Evolutionary conservation across 2,888 invertebrate genomes (phyloP).

Genomic region (Phlogophora meticulosa): DNA sequence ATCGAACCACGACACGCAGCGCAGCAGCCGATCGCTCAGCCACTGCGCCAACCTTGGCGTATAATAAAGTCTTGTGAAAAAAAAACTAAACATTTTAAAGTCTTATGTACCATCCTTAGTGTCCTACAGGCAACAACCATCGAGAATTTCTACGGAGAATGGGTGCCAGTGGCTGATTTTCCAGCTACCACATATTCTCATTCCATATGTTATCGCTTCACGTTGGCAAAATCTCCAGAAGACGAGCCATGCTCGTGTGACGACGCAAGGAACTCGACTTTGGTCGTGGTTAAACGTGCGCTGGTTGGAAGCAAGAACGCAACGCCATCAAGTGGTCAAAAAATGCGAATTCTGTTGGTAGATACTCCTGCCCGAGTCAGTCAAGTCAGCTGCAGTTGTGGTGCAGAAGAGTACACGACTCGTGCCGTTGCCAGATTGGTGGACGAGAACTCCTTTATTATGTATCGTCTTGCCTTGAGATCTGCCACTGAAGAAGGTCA

Average conservation of each 20-base stretch:
- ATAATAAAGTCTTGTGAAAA: too few relatives aligned
- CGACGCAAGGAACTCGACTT: conserved; percentile 15
- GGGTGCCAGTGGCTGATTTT: conserved; percentile 10
- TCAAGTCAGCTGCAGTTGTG: conserved; percentile 17
- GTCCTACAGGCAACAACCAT: not conserved
- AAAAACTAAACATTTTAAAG: too few relatives aligned
- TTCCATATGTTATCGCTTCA: not conserved
- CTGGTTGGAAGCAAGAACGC: not conserved
- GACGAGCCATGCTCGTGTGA: conserved; percentile 2
- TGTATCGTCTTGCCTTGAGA: not conserved
- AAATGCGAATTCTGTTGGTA: not conserved
- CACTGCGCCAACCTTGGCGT: too few relatives aligned
- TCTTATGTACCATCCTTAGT: not conserved
- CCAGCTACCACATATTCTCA: not conserved
- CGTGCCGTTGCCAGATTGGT: not conserved
- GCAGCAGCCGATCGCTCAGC: too few relatives aligned
- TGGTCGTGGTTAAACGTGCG: not conserved
- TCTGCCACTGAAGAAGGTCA: not conserved
- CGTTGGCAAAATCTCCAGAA: not conserved
- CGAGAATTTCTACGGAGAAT: conserved; percentile 8
- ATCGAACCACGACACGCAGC: too few relatives aligned
- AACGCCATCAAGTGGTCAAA: not conserved
- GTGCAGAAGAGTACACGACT: not conserved
- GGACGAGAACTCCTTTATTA: conserved; percentile 3
- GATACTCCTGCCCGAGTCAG: conserved; percentile 1